Conservation (phyloP, 1,140 invertebrate genomes). For the Megathymus violae region DNA sequence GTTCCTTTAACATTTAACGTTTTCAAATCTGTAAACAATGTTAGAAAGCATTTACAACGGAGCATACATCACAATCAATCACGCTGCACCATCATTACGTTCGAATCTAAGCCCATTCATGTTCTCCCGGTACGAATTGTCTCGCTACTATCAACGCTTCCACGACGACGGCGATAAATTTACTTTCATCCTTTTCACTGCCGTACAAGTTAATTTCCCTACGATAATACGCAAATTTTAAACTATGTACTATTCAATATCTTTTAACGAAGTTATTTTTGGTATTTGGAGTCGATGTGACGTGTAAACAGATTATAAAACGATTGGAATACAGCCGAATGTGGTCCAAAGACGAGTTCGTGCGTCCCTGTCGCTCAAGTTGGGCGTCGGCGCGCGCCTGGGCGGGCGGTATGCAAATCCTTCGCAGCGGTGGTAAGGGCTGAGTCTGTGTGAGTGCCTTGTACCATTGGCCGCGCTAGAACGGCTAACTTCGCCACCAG, state of each 20-base stretch:
- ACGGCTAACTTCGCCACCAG: slow-evolving; percentile 82
- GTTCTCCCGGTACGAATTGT: slow-evolving; percentile 60
- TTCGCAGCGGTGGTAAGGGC: slow-evolving; percentile 53
- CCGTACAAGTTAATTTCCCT: slow-evolving; percentile 55
- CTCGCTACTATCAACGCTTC: slow-evolving; percentile 65
- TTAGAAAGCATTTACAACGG: slow-evolving; percentile 36
- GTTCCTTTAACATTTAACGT: neutral
- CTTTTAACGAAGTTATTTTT: neutral
- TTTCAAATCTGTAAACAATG: slow-evolving; percentile 21
- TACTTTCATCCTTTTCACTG: slow-evolving; percentile 76
- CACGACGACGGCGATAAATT: slow-evolving; percentile 76
- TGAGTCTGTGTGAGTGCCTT: slow-evolving; percentile 73
- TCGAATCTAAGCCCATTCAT: slow-evolving; percentile 71
- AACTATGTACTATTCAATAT: neutral
- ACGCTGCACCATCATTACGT: slow-evolving; percentile 59
- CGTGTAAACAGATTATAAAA: slow-evolving; percentile 39
- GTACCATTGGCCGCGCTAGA: slow-evolving; percentile 81
- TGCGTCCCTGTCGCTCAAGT: slow-evolving; percentile 76
- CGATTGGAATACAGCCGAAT: slow-evolving; percentile 54
- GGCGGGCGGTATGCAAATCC: slow-evolving; percentile 83
- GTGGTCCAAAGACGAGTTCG: slow-evolving; percentile 56
- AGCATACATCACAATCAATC: slow-evolving; percentile 57
- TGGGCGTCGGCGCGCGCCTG: slow-evolving; percentile 79
- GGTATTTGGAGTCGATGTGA: too few species aligned
- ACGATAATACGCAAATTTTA: slow-evolving; percentile 20